Evolutionary conservation across 2,113 vertebrate species (phyloP).

Genomic region (Ptilorrhoa leucosticta): DNA sequence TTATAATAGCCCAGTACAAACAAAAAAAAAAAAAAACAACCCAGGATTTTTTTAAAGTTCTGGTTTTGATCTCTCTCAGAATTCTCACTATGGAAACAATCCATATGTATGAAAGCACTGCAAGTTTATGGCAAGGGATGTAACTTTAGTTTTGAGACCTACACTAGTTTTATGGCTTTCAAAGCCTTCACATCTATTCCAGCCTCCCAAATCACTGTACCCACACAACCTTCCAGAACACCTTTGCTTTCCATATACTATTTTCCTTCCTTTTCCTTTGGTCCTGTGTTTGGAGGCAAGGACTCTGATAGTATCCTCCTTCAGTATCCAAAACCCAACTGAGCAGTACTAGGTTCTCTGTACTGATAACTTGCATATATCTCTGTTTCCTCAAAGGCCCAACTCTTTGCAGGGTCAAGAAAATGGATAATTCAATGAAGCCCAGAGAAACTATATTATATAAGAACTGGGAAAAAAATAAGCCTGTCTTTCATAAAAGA

Average conservation of each 20-base stretch:
- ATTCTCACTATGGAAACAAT: background rate
- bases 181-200: background rate
- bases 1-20: background rate
- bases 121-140: background rate
- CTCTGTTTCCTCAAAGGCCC: background rate
- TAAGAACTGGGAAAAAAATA: background rate
- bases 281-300: background rate
- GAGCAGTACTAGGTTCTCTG: background rate
- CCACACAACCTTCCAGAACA: background rate
- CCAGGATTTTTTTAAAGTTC: background rate
- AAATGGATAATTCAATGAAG: background rate
- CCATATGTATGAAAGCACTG: background rate
- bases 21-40: background rate
- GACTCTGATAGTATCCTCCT: background rate
- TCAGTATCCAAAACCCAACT: background rate
- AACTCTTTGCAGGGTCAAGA: background rate
- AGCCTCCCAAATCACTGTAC: background rate
- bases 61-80: background rate
- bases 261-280: background rate
- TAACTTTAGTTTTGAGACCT: background rate
- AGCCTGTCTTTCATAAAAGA: background rate
- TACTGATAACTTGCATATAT: background rate
- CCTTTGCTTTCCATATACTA: background rate
- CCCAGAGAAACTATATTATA: background rate
- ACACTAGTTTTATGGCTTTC: background rate